Percentiles rank a stretch among this genome's conserved stretches.
Evolutionary conservation across 2,113 vertebrate species (phyloP).

Genomic region (Pomatostomus ruficeps): DNA sequence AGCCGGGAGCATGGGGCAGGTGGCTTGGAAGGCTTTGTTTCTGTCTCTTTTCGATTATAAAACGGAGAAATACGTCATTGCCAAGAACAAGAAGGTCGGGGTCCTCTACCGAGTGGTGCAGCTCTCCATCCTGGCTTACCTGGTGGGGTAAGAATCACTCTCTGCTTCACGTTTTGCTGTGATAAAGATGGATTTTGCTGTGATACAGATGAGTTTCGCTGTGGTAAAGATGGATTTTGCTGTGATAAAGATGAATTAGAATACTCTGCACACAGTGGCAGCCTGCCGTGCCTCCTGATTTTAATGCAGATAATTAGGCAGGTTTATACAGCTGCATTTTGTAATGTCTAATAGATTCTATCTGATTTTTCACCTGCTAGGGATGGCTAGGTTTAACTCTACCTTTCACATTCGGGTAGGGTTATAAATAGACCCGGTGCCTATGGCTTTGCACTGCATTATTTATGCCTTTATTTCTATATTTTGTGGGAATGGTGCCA

Average conservation of each 20-base stretch:
- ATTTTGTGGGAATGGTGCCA: background rate
- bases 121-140: constrained; percentile 86
- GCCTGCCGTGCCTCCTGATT: background rate
- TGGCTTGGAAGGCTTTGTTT: constrained; percentile 71
- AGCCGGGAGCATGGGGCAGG: constrained; percentile 76
- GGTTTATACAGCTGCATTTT: background rate
- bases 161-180: background rate
- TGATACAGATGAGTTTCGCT: background rate
- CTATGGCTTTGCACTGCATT: background rate
- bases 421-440: background rate
- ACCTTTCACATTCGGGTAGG: background rate
- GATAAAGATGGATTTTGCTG: background rate
- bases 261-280: background rate
- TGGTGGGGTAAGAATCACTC: constrained; percentile 79
- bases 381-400: background rate
- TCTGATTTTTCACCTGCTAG: background rate
- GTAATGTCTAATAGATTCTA: fast-evolving
- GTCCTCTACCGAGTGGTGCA: constrained; percentile 88
- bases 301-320: background rate
- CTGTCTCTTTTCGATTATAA: constrained; percentile 90
- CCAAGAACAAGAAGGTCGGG: constrained; percentile 90
- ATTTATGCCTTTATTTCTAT: constrained; percentile 23
- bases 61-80: constrained; percentile 93
- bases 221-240: background rate
- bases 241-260: background rate